These are phyloP conservation scores for Eretmodus cyanostictus DNA, from an alignment of 2,113 vertebrate genomes.

Conservation along the genomic window DNA sequence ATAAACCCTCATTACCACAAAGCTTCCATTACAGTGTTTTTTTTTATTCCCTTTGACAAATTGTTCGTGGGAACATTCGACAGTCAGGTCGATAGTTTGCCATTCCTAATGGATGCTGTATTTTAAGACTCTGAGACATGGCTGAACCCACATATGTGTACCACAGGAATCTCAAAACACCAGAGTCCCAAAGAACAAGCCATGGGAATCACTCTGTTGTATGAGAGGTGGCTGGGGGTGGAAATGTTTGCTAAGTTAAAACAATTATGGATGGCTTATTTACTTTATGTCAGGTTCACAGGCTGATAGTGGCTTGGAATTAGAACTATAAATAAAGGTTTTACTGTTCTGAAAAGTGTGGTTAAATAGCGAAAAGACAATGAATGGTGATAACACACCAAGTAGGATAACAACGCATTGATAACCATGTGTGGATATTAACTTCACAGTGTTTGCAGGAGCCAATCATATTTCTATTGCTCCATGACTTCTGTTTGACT, in stretches of 20 bases:
- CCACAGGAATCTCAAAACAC: constrained; percentile 51
- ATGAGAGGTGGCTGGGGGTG: background rate
- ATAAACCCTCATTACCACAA: background rate
- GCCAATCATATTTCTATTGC: constrained; percentile 30
- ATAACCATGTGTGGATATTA: constrained; percentile 27
- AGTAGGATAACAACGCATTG: background rate
- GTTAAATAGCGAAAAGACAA: background rate
- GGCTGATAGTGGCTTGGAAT: background rate
- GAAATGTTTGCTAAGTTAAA: constrained; percentile 11
- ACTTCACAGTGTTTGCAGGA: constrained; percentile 1
- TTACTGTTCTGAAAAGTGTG: background rate
- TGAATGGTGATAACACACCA: background rate
- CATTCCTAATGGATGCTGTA: constrained; percentile 40
- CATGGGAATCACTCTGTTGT: constrained; percentile 36
- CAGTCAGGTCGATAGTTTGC: background rate
- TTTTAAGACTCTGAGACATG: constrained; percentile 43
- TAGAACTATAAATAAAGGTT: background rate
- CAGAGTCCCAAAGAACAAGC: constrained; percentile 20
- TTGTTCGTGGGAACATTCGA: constrained; percentile 48
- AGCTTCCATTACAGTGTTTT: background rate
- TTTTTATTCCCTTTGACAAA: background rate
- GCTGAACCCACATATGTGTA: constrained; percentile 37
- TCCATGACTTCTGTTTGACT: constrained; percentile 43
- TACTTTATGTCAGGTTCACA: background rate
- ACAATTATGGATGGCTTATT: background rate